Conservation (phyloP, 2,888 invertebrate genomes). For the Criorhina ranunculi region DNA sequence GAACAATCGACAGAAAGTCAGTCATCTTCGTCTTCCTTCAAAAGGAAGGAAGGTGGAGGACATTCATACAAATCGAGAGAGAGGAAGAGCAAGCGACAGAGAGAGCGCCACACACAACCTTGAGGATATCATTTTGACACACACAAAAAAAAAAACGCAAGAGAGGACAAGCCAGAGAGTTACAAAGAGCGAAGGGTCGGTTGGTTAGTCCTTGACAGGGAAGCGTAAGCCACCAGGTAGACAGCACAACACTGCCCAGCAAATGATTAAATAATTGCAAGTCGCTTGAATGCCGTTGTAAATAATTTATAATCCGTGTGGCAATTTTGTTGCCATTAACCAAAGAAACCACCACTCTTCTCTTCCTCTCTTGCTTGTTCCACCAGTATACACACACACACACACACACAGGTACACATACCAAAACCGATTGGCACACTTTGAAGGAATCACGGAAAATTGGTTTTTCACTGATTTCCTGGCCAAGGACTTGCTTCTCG, state of each 20-base stretch:
- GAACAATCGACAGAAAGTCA: constrained; percentile 50
- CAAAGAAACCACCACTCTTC: neutral
- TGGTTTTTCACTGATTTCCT: constrained; percentile 20
- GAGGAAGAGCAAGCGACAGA: neutral
- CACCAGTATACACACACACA: neutral
- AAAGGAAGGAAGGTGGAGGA: constrained; percentile 4
- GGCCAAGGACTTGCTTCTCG: neutral
- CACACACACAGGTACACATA: constrained; percentile 21
- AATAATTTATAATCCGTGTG: constrained; percentile 21
- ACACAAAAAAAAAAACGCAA: constrained; percentile 1
- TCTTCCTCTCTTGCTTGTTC: neutral
- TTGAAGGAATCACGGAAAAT: constrained; percentile 25
- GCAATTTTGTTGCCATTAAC: constrained; percentile 1
- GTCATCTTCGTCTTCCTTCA: constrained; percentile 17
- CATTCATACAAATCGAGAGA: constrained; percentile 3
- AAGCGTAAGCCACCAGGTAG: neutral
- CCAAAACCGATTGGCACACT: constrained; percentile 53
- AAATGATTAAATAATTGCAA: constrained; percentile 16
- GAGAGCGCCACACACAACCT: constrained; percentile 52
- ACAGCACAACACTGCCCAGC: constrained; percentile 7
- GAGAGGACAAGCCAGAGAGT: constrained; percentile 9
- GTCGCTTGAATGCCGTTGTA: constrained; percentile 9
- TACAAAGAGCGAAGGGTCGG: constrained; percentile 17
- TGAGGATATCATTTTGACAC: constrained; percentile 66
- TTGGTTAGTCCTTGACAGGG: constrained; percentile 8